phyloP scores from a whole-genome alignment of 2,888 invertebrate genomes.

The Thereva unica region DNA sequence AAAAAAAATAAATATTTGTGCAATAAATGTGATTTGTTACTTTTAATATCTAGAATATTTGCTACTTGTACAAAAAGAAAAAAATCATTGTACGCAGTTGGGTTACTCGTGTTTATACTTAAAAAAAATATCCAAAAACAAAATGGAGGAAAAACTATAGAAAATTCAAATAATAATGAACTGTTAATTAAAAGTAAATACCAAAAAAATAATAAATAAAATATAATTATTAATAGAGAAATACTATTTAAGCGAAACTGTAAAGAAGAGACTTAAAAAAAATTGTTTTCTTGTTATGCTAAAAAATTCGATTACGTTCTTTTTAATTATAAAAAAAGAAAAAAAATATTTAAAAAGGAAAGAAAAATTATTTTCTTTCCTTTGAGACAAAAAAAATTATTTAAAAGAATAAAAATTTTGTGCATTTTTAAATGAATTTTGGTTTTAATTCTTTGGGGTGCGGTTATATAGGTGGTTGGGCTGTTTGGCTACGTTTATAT shows the following conservation, averaged over 20 bases:
- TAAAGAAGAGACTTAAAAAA: slow-evolving; percentile 30
- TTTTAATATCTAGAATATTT: slow-evolving; percentile 6
- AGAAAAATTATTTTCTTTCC: slow-evolving; percentile 8
- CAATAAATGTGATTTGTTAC: slow-evolving; percentile 33
- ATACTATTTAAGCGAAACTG: neutral
- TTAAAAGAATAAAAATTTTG: slow-evolving; percentile 19
- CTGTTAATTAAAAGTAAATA: slow-evolving; percentile 10
- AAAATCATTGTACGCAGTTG: too few relatives aligned
- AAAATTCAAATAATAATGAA: slow-evolving; percentile 8
- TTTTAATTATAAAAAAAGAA: slow-evolving; percentile 16
- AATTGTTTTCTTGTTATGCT: slow-evolving; percentile 26
- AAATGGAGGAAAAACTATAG: neutral
- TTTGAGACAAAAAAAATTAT: slow-evolving; percentile 10
- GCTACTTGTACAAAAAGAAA: slow-evolving; percentile 24
- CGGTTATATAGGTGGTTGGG: too few relatives aligned
- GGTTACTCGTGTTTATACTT: too few relatives aligned
- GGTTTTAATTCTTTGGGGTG: neutral
- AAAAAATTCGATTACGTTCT: slow-evolving; percentile 22
- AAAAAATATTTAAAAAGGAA: too few relatives aligned
- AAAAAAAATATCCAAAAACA: too few relatives aligned
- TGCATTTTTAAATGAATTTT: slow-evolving; percentile 24
- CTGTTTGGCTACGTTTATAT: too few relatives aligned
- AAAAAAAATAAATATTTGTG: slow-evolving; percentile 10
- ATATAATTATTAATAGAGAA: neutral
- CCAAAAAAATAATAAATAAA: neutral